Percentiles rank a stretch among this genome's conserved stretches.
Conservation (phyloP, 2,888 invertebrate species). For the Pseudolycoriella hygida region DNA sequence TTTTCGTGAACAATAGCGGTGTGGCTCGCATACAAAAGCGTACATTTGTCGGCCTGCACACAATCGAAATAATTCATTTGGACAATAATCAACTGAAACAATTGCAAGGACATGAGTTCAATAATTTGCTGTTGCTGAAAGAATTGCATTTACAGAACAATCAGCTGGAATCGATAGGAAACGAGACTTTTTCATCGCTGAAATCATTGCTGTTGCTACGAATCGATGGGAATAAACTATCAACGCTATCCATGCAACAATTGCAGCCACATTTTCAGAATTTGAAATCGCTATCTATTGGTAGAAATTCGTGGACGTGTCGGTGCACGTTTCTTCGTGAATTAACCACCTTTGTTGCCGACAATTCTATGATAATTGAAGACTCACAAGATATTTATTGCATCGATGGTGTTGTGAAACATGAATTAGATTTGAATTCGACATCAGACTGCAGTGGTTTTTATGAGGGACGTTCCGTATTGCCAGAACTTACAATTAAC, state of each 20-base stretch:
- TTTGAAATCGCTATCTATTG: slow-evolving; percentile 47
- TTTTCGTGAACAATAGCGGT: slow-evolving; percentile 73
- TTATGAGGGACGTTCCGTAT: slow-evolving; percentile 56
- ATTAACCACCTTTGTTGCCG: slow-evolving; percentile 64
- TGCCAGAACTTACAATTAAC: slow-evolving; percentile 61
- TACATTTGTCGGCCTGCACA: slow-evolving; percentile 69
- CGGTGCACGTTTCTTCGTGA: slow-evolving; percentile 77
- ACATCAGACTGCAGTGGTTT: slow-evolving; percentile 68
- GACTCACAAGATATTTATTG: slow-evolving; percentile 70
- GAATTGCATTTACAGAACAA: slow-evolving; percentile 80
- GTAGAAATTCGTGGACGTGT: slow-evolving; percentile 79
- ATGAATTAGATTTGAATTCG: slow-evolving; percentile 67
- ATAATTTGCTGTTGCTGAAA: slow-evolving; percentile 58
- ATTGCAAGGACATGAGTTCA: slow-evolving; percentile 74
- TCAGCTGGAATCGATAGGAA: slow-evolving; percentile 57
- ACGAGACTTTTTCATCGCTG: slow-evolving; percentile 60
- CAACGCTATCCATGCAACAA: slow-evolving; percentile 70
- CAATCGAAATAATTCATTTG: slow-evolving; percentile 63
- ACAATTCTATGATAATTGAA: slow-evolving; percentile 63
- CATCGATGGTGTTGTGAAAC: slow-evolving; percentile 50
- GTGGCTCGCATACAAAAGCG: slow-evolving; percentile 77
- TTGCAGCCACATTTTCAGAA: slow-evolving; percentile 17
- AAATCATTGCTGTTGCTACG: slow-evolving; percentile 64
- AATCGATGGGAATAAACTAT: slow-evolving; percentile 68
- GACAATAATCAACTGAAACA: slow-evolving; percentile 68